Percentiles rank a stretch among this genome's conserved stretches.
These are phyloP conservation scores for Dolichoris vasculosae DNA, from an alignment of 1,140 invertebrate genomes.

Conservation along the genomic window DNA sequence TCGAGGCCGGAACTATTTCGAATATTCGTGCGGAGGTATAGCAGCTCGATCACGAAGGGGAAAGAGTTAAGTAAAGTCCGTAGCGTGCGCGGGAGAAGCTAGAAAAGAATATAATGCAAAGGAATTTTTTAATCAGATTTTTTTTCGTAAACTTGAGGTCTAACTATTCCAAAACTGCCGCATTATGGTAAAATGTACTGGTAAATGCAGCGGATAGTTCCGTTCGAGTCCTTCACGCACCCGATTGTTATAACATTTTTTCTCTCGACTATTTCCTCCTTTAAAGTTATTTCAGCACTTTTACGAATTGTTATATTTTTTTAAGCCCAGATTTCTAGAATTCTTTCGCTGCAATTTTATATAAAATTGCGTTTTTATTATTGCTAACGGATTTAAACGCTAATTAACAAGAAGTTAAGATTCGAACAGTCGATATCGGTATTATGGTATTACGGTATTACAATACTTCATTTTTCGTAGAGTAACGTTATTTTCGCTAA, in stretches of 20 bases:
- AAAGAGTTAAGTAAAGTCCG: background rate
- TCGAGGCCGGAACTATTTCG: slow-evolving; percentile 42
- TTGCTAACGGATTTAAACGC: no score
- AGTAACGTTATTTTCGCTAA: no score
- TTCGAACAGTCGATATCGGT: no score
- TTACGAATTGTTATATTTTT: no score
- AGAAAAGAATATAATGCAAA: background rate
- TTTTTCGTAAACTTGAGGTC: background rate
- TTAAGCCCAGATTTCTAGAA: no score
- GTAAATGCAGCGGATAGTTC: background rate
- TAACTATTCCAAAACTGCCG: slow-evolving; percentile 8
- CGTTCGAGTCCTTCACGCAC: background rate
- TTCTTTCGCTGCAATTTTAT: no score
- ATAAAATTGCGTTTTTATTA: no score
- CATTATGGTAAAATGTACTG: background rate
- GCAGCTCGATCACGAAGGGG: background rate
- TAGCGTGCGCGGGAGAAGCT: background rate
- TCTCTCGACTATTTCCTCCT: no score
- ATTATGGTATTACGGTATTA: no score
- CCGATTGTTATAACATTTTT: background rate
- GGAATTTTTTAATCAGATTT: slow-evolving; percentile 41
- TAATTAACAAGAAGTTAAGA: no score
- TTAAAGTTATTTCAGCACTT: no score
- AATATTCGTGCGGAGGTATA: slow-evolving; percentile 14
- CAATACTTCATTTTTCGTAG: no score